These are phyloP conservation scores for Drosophila robusta DNA, from an alignment of 2,888 invertebrate species.

Conservation along the genomic window DNA sequence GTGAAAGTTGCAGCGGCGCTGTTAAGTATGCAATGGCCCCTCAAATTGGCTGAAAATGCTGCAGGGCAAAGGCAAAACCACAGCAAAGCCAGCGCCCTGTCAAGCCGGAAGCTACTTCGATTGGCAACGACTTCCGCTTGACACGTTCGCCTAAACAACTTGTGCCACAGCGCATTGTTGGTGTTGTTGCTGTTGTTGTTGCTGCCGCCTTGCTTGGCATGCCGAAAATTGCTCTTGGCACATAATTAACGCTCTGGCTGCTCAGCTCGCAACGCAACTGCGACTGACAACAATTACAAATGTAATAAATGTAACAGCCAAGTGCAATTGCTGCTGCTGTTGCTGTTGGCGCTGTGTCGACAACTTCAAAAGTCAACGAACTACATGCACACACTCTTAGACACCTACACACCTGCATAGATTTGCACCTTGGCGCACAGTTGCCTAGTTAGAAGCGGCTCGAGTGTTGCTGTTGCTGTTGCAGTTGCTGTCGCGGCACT, in stretches of 20 bases:
- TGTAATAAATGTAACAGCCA: constrained; percentile 79
- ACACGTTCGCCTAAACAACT: constrained; percentile 82
- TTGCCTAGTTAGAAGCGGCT: constrained; percentile 62
- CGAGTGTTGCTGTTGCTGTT: constrained; percentile 50
- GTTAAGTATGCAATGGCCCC: constrained; percentile 48
- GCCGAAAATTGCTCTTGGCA: constrained; percentile 69
- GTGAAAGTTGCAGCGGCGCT: constrained; percentile 62
- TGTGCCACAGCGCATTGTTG: constrained; percentile 64
- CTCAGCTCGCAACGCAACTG: constrained; percentile 47
- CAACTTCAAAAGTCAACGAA: constrained; percentile 80
- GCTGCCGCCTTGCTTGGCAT: constrained; percentile 35
- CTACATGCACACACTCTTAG: constrained; percentile 55
- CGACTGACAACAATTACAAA: constrained; percentile 80
- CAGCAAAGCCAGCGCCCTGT: constrained; percentile 47
- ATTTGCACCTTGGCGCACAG: constrained; percentile 61
- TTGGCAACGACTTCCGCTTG: constrained; percentile 85
- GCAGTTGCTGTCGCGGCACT: constrained; percentile 52
- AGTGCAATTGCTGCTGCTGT: constrained; percentile 60
- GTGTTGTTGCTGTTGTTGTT: constrained; percentile 16
- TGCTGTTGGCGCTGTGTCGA: constrained; percentile 44
- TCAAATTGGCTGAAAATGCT: constrained; percentile 33
- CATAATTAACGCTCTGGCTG: constrained; percentile 69
- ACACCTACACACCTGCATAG: constrained; percentile 39
- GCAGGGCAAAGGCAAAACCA: constrained; percentile 23
- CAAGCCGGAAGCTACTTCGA: constrained; percentile 83